Conservation (phyloP, 2,797 vertebrate species). For the Sciurus vulgaris region DNA sequence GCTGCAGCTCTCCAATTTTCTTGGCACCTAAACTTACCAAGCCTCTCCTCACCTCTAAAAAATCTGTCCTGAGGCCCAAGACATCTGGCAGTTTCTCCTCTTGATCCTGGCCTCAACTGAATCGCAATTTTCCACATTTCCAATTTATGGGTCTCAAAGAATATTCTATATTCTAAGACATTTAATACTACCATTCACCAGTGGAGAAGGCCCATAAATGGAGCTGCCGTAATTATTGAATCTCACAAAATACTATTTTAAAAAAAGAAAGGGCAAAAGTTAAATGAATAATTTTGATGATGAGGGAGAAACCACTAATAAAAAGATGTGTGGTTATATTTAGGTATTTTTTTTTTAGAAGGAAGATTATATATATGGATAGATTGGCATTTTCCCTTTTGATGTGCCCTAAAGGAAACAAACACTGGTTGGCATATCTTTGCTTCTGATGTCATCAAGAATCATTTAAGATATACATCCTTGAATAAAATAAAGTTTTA, state of each 20-base stretch:
- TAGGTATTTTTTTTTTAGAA: slow-evolving; percentile 39
- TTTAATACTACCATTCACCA: slow-evolving; percentile 12
- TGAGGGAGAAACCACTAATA: neutral
- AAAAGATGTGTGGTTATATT: neutral
- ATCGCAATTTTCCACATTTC: neutral
- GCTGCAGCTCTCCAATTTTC: neutral
- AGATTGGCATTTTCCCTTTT: neutral
- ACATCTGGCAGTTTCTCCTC: neutral
- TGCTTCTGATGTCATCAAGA: slow-evolving; percentile 3
- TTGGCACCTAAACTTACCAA: neutral
- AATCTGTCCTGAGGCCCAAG: neutral
- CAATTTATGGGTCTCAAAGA: neutral
- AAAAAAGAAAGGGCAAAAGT: neutral
- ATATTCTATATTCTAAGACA: neutral
- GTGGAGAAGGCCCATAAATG: neutral
- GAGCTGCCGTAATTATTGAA: neutral
- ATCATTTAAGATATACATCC: slow-evolving; percentile 37
- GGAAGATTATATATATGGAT: neutral
- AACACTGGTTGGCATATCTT: neutral
- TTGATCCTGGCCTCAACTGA: neutral
- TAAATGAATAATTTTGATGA: slow-evolving; percentile 26
- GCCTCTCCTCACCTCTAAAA: neutral
- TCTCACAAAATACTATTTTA: neutral
- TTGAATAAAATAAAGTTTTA: slow-evolving; percentile 36
- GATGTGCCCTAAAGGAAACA: neutral